These are phyloP conservation scores for Bruchidius siliquastri DNA, from an alignment of 2,888 invertebrate species.

Conservation along the genomic window DNA sequence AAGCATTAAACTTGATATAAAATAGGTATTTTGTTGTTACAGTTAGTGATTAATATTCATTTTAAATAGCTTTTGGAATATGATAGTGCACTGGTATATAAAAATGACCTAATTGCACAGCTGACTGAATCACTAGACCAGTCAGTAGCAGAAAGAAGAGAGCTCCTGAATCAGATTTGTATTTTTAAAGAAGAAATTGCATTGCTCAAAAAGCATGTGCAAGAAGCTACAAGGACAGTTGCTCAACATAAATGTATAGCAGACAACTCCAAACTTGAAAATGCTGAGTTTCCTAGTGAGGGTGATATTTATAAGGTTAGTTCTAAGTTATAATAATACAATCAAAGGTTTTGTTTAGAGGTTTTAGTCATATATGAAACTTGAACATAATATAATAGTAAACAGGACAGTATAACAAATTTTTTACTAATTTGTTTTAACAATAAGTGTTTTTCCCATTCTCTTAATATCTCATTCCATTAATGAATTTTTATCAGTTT, in stretches of 20 bases:
- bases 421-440: too few species aligned
- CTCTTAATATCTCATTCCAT: too few species aligned
- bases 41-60: slow-evolving; percentile 1
- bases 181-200: slow-evolving; percentile 59
- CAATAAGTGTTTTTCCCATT: too few species aligned
- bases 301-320: background rate
- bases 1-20: too few species aligned
- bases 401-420: too few species aligned
- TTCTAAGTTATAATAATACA: background rate
- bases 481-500: too few species aligned
- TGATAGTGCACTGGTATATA: slow-evolving; percentile 62
- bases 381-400: too few species aligned
- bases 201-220: slow-evolving; percentile 48
- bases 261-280: slow-evolving; percentile 1
- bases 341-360: too few species aligned
- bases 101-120: slow-evolving; percentile 68
- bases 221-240: slow-evolving; percentile 46
- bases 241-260: slow-evolving; percentile 34
- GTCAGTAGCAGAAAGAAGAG: slow-evolving; percentile 58
- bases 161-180: slow-evolving; percentile 57
- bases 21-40: background rate
- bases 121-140: slow-evolving; percentile 67
- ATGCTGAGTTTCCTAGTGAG: background rate
- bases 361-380: too few species aligned
- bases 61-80: slow-evolving; percentile 64